Conservation (phyloP, 2,113 vertebrate genomes). For the Epinephelus moara region DNA sequence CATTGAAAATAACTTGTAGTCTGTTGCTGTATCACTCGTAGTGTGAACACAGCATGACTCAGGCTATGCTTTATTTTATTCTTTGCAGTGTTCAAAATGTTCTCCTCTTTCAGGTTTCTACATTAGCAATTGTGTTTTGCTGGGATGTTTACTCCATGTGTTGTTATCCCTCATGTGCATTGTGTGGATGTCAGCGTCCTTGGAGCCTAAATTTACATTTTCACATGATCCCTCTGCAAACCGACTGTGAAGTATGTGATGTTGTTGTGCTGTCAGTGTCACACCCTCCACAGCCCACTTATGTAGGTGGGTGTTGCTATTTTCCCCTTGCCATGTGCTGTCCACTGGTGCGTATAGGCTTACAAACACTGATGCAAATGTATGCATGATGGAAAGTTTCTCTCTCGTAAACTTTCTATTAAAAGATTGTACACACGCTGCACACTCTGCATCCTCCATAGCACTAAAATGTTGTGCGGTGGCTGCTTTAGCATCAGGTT, state of each 20-base stretch:
- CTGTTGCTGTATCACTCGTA: no score
- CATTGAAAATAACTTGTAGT: no score
- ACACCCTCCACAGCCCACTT: neutral
- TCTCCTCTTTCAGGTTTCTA: neutral
- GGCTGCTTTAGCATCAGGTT: conserved; percentile 1
- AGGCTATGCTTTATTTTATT: neutral
- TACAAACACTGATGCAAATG: neutral
- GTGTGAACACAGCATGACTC: no score
- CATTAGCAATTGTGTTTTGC: neutral
- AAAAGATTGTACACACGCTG: neutral
- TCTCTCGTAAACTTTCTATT: neutral
- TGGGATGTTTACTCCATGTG: neutral
- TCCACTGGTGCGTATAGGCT: neutral
- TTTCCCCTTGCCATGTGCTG: neutral
- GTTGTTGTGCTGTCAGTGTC: neutral
- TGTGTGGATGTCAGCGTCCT: no score
- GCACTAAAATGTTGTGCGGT: neutral
- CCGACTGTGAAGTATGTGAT: neutral
- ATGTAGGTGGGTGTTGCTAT: neutral
- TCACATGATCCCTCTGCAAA: no score
- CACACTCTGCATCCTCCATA: neutral
- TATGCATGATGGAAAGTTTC: neutral
- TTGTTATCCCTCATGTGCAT: neutral
- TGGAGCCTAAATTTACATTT: no score
- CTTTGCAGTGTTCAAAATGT: neutral